These are phyloP conservation scores for Vandiemenella viatica DNA, from an alignment of 2,888 invertebrate species.

Conservation along the genomic window DNA sequence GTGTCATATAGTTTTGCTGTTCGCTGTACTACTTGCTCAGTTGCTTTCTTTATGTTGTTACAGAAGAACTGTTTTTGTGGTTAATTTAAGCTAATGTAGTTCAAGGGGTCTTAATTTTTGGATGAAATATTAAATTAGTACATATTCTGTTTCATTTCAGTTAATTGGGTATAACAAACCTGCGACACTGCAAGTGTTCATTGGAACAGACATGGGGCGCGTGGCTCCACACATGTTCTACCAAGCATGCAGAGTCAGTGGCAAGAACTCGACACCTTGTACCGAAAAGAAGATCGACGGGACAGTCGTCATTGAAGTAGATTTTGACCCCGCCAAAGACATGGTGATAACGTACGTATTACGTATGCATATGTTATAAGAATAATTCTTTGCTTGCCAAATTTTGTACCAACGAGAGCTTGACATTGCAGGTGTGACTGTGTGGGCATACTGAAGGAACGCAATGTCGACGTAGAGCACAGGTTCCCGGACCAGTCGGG, in stretches of 20 bases:
- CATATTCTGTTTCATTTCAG: slow-evolving; percentile 31
- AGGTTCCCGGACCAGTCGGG: slow-evolving; percentile 67
- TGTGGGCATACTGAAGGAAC: slow-evolving; percentile 81
- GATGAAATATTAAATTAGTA: too few species aligned
- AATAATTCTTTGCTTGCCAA: not conserved
- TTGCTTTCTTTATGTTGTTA: too few species aligned
- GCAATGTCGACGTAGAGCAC: slow-evolving; percentile 90
- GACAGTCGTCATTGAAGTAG: slow-evolving; percentile 86
- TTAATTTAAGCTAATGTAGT: too few species aligned
- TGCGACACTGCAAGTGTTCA: slow-evolving; percentile 77
- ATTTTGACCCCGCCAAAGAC: slow-evolving; percentile 74
- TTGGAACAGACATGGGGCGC: slow-evolving; percentile 81
- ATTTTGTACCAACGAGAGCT: too few species aligned
- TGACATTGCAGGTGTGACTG: slow-evolving; percentile 75
- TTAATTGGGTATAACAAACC: slow-evolving; percentile 75
- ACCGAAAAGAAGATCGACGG: slow-evolving; percentile 80
- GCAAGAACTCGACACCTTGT: slow-evolving; percentile 91
- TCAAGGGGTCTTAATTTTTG: too few species aligned
- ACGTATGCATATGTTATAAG: not conserved
- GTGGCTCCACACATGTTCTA: slow-evolving; percentile 94
- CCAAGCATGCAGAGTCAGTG: slow-evolving; percentile 89
- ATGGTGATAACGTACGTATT: slow-evolving; percentile 60
- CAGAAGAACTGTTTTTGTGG: too few species aligned
- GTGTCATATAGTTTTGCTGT: too few species aligned
- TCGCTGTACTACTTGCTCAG: too few species aligned